These are phyloP conservation scores for Mesaphorura yosii DNA, from an alignment of 1,140 invertebrate genomes.

Conservation along the genomic window DNA sequence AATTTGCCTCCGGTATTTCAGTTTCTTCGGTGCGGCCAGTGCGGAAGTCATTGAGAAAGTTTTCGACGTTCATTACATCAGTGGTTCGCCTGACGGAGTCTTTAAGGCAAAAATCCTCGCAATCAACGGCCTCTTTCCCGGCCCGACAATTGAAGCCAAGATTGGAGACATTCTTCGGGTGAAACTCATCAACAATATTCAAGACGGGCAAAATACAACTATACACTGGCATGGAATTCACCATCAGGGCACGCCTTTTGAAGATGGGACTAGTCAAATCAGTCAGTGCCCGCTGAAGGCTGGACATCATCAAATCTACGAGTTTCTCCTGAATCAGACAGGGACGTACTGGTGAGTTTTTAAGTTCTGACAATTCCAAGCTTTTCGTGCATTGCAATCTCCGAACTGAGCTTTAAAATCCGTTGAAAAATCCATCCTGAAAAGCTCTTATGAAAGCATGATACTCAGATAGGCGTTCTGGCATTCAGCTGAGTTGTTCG, in stretches of 20 bases:
- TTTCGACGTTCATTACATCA: conserved; percentile 14
- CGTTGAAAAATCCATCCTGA: too few species aligned
- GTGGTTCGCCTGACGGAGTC: conserved; percentile 19
- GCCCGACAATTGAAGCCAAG: conserved; percentile 9
- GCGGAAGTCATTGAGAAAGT: too few species aligned
- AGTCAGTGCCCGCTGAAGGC: conserved; percentile 16
- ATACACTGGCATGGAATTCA: conserved; percentile 16
- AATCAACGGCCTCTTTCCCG: conserved; percentile 19
- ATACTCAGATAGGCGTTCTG: too few species aligned
- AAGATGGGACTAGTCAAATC: conserved; percentile 15
- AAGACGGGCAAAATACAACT: conserved; percentile 14
- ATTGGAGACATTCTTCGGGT: conserved; percentile 10
- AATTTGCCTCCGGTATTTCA: too few species aligned
- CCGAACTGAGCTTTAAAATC: too few species aligned
- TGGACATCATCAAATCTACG: conserved; percentile 8
- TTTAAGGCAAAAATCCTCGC: conserved; percentile 8
- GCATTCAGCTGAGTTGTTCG: too few species aligned
- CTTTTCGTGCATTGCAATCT: too few species aligned
- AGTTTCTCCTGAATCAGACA: conserved; percentile 2
- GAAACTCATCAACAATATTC: conserved; percentile 7
- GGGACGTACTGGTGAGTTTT: conserved; percentile 19
- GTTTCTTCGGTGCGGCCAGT: too few species aligned
- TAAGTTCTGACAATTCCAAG: too few species aligned
- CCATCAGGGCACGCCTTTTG: conserved; percentile 3
- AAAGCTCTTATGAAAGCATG: too few species aligned